Base-by-base conservation (phyloP, 2,113 vertebrate genomes). In the Tinamus guttatus region DNA sequence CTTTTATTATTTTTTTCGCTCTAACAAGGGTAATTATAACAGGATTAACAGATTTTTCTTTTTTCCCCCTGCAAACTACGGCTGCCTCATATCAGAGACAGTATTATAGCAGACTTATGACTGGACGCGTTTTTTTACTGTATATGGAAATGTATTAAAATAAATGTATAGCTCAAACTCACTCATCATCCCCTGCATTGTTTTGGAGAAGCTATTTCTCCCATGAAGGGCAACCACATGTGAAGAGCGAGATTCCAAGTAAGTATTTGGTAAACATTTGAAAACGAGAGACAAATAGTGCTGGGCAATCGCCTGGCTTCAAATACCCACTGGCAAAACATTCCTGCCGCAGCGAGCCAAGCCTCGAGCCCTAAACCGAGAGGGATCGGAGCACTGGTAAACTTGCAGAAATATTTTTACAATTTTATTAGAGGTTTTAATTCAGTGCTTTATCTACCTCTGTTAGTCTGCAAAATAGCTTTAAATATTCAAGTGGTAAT, bases 401-500 rank as follows among this genome's bases (percentile, higher is more conserved):
- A 96, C 94, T 97, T 96, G 93, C 95, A 60, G 96, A 98, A 98
- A 98, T 98, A 97, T 98, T 98, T 98, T 98, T 98, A 98, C 98
- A 97, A 97, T 98, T 98, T 98, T 98, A 98, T 98, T 98, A 98
- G 97, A 95, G 95, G 97, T 97, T 98, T 98, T 98, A 98, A 98
- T 97, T 98, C 98, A 95, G 92, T 75, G 97, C 97, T 98, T 98
- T 97, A 97, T 98, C 98, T 98, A 91, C 97, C 98, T 97, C 97
- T 97, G 97, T 98, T 98, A 98, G 97, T 96, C 95, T 96, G 97
- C 97, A 98, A 98, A 98, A 98, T 97, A 97, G 97, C 97, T 98
- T 98, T 98, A 98, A 98, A 98, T 98, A 98, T 98, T 98, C 98
- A 98, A 98, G 98, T 98, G 98, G 98, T 98, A 98, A 98, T 98